Percentiles rank a stretch among this genome's conserved stretches.
These are phyloP conservation scores for Musca vetustissima DNA, from an alignment of 1,140 invertebrate genomes.

Conservation along the genomic window DNA sequence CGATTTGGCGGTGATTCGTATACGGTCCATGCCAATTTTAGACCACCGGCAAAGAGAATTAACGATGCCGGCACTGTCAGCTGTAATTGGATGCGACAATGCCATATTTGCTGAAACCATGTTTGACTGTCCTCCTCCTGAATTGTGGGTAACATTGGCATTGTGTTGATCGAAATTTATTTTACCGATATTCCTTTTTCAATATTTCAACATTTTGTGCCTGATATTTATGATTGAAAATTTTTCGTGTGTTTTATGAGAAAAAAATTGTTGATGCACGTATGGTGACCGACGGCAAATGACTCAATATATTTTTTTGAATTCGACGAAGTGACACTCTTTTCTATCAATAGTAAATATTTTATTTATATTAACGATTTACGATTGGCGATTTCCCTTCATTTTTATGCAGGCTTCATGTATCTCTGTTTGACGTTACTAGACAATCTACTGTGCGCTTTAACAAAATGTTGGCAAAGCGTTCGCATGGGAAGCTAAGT, in stretches of 20 bases:
- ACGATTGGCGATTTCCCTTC: neutral
- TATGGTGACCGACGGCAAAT: too few species aligned
- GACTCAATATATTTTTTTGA: too few species aligned
- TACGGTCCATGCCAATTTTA: slow-evolving; percentile 45
- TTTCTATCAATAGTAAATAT: slow-evolving; percentile 12
- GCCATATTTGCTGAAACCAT: slow-evolving; percentile 45
- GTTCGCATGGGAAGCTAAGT: too few species aligned
- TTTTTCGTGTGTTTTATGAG: too few species aligned
- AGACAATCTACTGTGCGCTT: too few species aligned
- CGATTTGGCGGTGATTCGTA: slow-evolving; percentile 33
- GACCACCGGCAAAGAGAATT: slow-evolving; percentile 49
- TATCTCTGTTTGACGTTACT: too few species aligned
- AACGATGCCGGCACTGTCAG: slow-evolving; percentile 41
- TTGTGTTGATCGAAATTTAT: neutral
- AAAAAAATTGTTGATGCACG: too few species aligned
- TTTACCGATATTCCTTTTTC: neutral
- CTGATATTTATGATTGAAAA: too few species aligned
- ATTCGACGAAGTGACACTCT: neutral
- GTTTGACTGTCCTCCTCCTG: slow-evolving; percentile 44
- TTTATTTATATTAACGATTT: neutral
- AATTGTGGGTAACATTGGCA: slow-evolving; percentile 46
- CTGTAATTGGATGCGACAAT: slow-evolving; percentile 46
- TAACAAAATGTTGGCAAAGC: too few species aligned
- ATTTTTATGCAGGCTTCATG: neutral
- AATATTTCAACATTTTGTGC: neutral